phyloP scores from a whole-genome alignment of 2,113 vertebrate species.

The Macheiramphus alcinus region DNA sequence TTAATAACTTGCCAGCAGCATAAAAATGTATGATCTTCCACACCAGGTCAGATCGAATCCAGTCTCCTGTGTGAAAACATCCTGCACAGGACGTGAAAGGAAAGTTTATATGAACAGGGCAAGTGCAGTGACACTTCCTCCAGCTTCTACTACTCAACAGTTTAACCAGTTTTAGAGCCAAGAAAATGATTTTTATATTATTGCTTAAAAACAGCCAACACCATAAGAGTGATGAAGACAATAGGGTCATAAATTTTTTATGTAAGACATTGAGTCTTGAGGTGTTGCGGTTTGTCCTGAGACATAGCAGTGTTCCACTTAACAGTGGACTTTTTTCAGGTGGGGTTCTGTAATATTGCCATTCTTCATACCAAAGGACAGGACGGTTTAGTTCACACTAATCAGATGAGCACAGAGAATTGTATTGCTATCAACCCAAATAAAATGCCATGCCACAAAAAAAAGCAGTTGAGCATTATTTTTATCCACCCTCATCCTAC shows the following conservation, averaged over 20 bases:
- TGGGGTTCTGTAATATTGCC: not conserved
- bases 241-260: not conserved
- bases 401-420: not conserved
- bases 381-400: not conserved
- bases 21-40: slow-evolving; percentile 32
- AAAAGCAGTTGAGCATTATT: not conserved
- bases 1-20: not conserved
- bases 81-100: not conserved
- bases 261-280: not conserved
- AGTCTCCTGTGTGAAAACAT: not conserved
- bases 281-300: not conserved
- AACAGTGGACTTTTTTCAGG: not conserved
- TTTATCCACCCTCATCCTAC: not conserved
- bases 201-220: not conserved
- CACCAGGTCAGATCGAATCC: not conserved
- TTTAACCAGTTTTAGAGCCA: not conserved
- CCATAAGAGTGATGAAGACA: not conserved
- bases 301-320: not conserved
- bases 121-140: not conserved
- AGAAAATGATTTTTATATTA: not conserved
- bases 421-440: not conserved
- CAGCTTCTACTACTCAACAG: not conserved
- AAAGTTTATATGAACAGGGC: not conserved
- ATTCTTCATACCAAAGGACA: not conserved
- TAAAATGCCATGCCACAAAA: not conserved